Conservation (phyloP, 2,888 invertebrate species). For the Conistra vaccinii region DNA sequence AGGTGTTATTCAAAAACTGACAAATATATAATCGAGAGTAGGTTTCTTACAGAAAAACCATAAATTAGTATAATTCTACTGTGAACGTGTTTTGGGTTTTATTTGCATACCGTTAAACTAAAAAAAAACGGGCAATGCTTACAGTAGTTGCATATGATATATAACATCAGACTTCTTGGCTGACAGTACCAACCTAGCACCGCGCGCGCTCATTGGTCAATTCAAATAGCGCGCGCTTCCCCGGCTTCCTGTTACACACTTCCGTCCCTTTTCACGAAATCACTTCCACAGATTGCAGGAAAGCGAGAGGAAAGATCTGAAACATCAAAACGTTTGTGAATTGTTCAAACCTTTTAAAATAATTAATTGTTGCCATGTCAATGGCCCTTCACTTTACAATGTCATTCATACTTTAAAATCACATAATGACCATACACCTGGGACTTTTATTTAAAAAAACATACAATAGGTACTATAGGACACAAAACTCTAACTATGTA, state of each 20-base stretch:
- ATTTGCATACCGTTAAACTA: background rate
- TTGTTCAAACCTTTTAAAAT: background rate
- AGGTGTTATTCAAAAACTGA: background rate
- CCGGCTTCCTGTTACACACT: too few species aligned
- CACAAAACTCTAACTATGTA: background rate
- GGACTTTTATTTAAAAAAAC: background rate
- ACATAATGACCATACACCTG: background rate
- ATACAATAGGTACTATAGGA: background rate
- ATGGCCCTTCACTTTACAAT: constrained; percentile 31
- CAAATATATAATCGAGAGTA: background rate
- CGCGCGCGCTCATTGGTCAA: too few species aligned
- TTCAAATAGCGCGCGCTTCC: too few species aligned
- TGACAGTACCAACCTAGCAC: too few species aligned
- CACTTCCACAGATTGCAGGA: too few species aligned
- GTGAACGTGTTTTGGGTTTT: background rate
- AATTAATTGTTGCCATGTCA: constrained; percentile 4
- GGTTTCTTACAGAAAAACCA: background rate
- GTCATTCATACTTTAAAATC: constrained; percentile 9
- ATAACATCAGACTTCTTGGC: too few species aligned
- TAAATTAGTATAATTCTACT: background rate
- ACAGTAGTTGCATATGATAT: too few species aligned
- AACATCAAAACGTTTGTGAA: background rate
- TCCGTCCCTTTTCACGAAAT: too few species aligned
- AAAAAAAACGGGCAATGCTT: too few species aligned
- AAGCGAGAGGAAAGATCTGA: too few species aligned